phyloP scores from a whole-genome alignment of 2,797 vertebrate genomes.

The Aphelocoma californica region DNA sequence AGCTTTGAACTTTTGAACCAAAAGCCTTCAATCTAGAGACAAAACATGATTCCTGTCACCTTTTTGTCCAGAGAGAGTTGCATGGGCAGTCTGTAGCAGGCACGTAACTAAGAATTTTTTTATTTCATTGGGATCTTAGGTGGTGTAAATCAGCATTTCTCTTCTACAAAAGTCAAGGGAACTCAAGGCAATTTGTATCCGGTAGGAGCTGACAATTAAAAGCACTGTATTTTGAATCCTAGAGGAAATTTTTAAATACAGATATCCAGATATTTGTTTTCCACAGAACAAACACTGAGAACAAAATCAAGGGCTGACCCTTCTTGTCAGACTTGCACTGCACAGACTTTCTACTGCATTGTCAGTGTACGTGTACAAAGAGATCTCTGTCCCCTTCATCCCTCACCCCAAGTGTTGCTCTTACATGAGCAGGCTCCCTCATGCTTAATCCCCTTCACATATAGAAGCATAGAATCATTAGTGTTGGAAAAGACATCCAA shows the following conservation, averaged over 20 bases:
- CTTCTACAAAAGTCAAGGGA: background rate
- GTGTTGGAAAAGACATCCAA: background rate
- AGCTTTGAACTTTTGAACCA: background rate
- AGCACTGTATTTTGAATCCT: background rate
- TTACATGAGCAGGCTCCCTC: background rate
- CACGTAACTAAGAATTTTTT: background rate
- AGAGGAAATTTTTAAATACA: background rate
- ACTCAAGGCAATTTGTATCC: background rate
- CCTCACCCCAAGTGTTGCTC: fast-evolving
- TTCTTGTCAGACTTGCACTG: background rate
- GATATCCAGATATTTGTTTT: background rate
- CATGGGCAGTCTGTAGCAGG: background rate
- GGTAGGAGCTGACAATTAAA: background rate
- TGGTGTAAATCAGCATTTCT: background rate
- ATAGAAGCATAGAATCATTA: background rate
- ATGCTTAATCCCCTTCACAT: background rate
- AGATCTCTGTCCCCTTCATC: background rate
- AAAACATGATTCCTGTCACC: background rate
- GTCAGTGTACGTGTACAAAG: background rate
- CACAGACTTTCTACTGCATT: too few species aligned
- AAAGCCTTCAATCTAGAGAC: background rate
- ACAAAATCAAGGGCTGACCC: background rate
- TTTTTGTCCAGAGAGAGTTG: background rate
- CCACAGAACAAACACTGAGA: background rate
- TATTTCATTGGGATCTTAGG: background rate